Evolutionary conservation across 2,888 invertebrate species (phyloP).

Genomic region (Cantharis nigra): DNA sequence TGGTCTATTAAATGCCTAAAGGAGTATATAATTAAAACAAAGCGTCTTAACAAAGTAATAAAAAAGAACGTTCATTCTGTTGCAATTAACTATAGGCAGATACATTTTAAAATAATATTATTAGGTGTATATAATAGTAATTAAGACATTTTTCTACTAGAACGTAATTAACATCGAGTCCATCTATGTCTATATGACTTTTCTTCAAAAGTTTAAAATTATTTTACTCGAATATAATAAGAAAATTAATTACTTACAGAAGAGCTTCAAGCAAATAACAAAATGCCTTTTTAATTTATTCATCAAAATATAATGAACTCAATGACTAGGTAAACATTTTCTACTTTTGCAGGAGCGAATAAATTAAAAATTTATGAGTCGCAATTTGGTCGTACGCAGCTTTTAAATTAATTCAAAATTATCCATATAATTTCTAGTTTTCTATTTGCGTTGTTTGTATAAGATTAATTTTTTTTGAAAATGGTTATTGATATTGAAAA

Average conservation of each 20-base stretch:
- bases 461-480: not conserved
- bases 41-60: not conserved
- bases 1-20: not conserved
- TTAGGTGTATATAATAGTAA: not conserved
- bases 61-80: not conserved
- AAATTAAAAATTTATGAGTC: not conserved
- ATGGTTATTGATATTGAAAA: not conserved
- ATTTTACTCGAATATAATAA: not conserved
- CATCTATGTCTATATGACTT: not conserved
- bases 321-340: not conserved
- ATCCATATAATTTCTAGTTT: not conserved
- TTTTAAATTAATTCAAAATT: not conserved
- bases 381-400: not conserved
- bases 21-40: not conserved
- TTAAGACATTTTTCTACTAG: not conserved
- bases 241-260: not conserved
- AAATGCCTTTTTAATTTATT: not conserved
- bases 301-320: not conserved
- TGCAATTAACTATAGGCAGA: not conserved
- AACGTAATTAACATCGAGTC: not conserved
- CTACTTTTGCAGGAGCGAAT: not conserved
- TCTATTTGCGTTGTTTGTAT: not conserved
- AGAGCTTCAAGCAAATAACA: not conserved
- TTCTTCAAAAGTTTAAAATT: not conserved
- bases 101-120: not conserved